Conservation (phyloP, 2,888 invertebrate species). For the Poecilobothrus nobilitatus region DNA sequence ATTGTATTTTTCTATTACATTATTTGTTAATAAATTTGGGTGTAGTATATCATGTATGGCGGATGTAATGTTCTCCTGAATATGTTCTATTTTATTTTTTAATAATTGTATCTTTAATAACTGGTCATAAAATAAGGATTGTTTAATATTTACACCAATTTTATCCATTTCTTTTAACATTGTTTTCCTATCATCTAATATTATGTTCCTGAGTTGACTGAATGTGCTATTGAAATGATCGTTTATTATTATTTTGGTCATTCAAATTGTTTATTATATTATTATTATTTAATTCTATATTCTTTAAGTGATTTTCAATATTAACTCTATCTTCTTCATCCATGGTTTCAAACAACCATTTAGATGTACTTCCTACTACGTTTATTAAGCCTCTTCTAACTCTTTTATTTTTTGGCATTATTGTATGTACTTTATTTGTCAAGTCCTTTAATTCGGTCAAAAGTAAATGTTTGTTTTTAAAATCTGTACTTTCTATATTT, state of each 20-base stretch:
- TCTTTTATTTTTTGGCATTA: too few species aligned
- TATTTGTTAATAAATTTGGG: constrained; percentile 8
- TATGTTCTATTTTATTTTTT: constrained; percentile 3
- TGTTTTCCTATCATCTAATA: neutral
- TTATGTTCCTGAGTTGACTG: neutral
- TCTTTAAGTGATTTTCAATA: too few species aligned
- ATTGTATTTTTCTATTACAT: constrained; percentile 9
- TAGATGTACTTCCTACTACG: too few species aligned
- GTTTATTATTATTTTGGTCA: neutral
- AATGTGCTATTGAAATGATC: constrained; percentile 4
- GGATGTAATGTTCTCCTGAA: neutral
- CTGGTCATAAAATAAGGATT: neutral
- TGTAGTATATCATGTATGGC: neutral
- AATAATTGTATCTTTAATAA: constrained; percentile 3
- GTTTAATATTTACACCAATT: neutral
- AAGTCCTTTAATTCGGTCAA: too few species aligned
- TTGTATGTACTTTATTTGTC: too few species aligned
- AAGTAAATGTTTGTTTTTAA: too few species aligned
- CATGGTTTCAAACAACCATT: too few species aligned
- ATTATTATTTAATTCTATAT: too few species aligned
- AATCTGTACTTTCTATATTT: too few species aligned
- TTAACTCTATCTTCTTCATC: too few species aligned
- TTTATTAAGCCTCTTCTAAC: too few species aligned
- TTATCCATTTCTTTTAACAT: neutral
- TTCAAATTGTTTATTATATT: too few species aligned